These are phyloP conservation scores for Tetraneura akinire DNA, from an alignment of 1,140 invertebrate species.

Conservation along the genomic window DNA sequence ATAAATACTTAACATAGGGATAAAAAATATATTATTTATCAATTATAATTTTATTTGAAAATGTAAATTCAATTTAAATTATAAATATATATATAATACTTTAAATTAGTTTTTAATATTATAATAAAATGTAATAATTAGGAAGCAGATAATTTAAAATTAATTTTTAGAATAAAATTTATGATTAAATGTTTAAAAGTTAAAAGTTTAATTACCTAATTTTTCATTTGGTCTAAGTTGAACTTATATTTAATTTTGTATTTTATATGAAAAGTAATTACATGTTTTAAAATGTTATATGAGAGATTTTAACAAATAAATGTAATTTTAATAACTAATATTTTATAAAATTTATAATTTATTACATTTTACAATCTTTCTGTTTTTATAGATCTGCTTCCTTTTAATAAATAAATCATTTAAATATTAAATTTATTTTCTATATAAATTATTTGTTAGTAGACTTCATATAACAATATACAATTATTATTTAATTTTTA, in stretches of 20 bases:
- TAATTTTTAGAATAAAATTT: no score
- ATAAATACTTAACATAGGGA: not conserved
- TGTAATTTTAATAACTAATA: no score
- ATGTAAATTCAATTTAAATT: not conserved
- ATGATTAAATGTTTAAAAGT: no score
- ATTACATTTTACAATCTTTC: no score
- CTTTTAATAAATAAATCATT: not conserved
- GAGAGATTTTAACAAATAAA: no score
- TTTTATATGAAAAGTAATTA: no score
- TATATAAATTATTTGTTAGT: not conserved
- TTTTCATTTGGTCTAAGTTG: no score
- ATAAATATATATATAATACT: no score
- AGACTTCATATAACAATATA: not conserved
- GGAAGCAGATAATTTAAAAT: not conserved
- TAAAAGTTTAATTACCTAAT: no score
- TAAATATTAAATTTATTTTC: not conserved
- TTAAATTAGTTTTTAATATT: not conserved
- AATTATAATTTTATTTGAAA: slow-evolving; percentile 8
- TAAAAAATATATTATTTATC: not conserved
- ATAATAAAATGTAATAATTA: not conserved
- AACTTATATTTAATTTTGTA: no score
- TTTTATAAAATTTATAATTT: no score
- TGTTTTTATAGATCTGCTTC: not conserved
- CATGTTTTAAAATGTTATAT: no score
- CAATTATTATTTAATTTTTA: not conserved